Base-by-base conservation (phyloP, 2,113 vertebrate species). In the Saccopteryx leptura region DNA sequence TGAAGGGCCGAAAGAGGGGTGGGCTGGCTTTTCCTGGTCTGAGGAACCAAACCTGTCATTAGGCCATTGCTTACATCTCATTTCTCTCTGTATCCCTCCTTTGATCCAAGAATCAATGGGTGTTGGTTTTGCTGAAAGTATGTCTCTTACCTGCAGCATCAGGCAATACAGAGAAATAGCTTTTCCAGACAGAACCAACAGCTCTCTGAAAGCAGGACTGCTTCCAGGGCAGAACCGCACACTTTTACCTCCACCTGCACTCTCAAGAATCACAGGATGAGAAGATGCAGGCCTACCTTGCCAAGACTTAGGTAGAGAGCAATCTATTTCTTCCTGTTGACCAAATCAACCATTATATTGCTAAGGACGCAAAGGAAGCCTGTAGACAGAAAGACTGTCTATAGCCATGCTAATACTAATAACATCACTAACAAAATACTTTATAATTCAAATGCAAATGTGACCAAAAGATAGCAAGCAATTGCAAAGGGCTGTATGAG, bases 381-480 rank as follows among this genome's bases (percentile, higher is more conserved):
- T 58, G 31, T 63, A 24, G n/a, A 69, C 33, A 89, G 72, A 81
- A 80, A 56, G 69, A 69, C 19, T 28, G 12, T 48, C 13, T 7
- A 10, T 39, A 61, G 15, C 21, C 48, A 31, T 31, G 50, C 24
- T 46, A 56, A 48, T 28, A 60, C 13, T 26, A 46, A 80, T 80
- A 33, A 80, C 18, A 52, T 14, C 8, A 63, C 15, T 69, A 39
- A 46, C 12, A 91, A 85, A 81, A 65, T 63, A 61, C 28, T 74
- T 79, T 56, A 56, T 84, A n/a, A 93, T 46, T 65, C 48, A 86
- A 81, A 81, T 69, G 21, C 60, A 80, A 71, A 66, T 65, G 56
- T 65, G 33, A 71, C 9, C 28, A 5, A 60, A 91, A n/a, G 28
- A 69, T 60, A 63, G 8, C n/a, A 80, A 80, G 15, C 19, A 24